Conservation (phyloP, 2,113 vertebrate species). For the Chaenocephalus aceratus region DNA sequence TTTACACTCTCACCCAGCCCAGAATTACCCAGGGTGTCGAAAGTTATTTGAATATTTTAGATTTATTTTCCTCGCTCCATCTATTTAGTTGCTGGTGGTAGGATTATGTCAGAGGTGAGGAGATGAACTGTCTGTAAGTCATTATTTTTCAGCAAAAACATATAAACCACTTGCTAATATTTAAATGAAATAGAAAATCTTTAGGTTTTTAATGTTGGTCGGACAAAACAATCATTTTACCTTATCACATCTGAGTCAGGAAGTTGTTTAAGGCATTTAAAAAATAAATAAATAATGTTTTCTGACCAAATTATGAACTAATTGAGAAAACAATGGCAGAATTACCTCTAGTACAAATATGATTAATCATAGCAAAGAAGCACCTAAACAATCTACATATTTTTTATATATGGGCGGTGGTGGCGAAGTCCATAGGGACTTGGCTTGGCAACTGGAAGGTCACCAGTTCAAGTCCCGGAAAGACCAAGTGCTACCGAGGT, state of each 20-base stretch:
- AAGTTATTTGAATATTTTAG: background rate
- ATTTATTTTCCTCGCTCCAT: background rate
- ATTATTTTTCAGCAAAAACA: background rate
- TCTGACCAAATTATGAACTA: too few relatives aligned
- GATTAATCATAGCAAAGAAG: background rate
- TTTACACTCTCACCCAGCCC: background rate
- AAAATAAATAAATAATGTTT: too few relatives aligned
- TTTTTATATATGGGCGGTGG: too few relatives aligned
- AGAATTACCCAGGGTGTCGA: background rate
- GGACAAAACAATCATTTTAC: too few relatives aligned
- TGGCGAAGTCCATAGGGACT: too few relatives aligned
- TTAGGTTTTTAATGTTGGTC: background rate
- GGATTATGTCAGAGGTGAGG: background rate
- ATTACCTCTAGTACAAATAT: background rate
- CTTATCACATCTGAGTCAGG: too few relatives aligned
- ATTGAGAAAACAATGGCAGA: background rate
- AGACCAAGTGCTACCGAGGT: too few relatives aligned
- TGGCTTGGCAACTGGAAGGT: too few relatives aligned
- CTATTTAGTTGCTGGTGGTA: background rate
- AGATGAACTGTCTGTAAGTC: too few relatives aligned
- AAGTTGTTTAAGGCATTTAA: too few relatives aligned
- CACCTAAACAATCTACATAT: background rate
- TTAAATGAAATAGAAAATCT: too few relatives aligned
- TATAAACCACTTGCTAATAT: background rate
- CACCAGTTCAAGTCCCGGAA: too few relatives aligned